Base-by-base conservation (phyloP, 1,140 invertebrate genomes). In the Pantala flavescens region DNA sequence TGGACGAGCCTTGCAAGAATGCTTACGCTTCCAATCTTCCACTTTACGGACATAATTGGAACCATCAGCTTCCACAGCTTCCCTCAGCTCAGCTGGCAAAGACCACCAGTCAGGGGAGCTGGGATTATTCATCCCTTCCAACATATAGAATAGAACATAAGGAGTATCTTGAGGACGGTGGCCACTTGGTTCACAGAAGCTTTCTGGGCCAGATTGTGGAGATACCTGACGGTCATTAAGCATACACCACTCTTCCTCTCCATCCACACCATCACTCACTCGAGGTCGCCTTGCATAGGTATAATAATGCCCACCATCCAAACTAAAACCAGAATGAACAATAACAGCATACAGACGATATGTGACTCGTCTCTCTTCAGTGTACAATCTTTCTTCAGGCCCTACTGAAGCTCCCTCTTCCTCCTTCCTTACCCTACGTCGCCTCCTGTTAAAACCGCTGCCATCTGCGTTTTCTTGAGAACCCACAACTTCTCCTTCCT, bases 231-330 rank as follows among this genome's bases (percentile, higher is more conserved):
- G 89, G 77, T 95, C 93, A 79, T 95, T 94, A 78, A 93, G 94
- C 77, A 90, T 87, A 79, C 89, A 92, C 93, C 93, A 95, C 76
- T 84, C 85, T 0, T 88, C 83, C 23, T 86, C 84, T 5, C 82
- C 82, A 79, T 91, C 89, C 14, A 63, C n/a, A 21, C 49, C 49
- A 16, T 63, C 49, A 63, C 49, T 21, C 49, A 21, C 49, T 21
- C n/a, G 49, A 19, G 49, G 49, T 63, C 49, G 14, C 36, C 90
- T 86, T 0, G 91, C 92, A 77, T 92, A 89, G 0, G 92, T 93
- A 79, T 93, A 94, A 80, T 96, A 95, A 81, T 96, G 93, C 0
- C 93, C 93, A 7, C 90, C 90, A 79, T 95, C 91, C 77, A 93
- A 88, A 63, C 89, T 92, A 16, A 88, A 88, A 1, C 94, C 93